These are phyloP conservation scores for Myiozetetes cayanensis DNA, from an alignment of 2,113 vertebrate species.

Conservation along the genomic window DNA sequence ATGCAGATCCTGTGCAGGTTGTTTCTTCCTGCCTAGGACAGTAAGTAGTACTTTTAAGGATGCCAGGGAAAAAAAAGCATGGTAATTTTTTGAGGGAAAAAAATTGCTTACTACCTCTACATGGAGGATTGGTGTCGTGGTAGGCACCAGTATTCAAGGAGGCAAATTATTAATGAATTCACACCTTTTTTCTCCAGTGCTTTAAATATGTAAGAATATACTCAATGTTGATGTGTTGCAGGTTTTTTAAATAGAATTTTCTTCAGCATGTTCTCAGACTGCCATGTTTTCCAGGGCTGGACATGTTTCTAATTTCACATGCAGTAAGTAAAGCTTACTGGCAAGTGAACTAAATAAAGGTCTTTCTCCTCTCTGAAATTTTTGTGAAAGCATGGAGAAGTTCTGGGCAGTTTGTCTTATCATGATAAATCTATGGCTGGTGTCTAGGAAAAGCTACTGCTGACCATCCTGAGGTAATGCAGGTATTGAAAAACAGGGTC, in stretches of 20 bases:
- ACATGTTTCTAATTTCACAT: not conserved
- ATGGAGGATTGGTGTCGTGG: not conserved
- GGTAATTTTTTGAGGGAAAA: not conserved
- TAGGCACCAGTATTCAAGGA: not conserved
- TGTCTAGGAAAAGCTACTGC: not conserved
- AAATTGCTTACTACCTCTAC: not conserved
- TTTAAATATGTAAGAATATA: not conserved
- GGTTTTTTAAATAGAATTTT: not conserved
- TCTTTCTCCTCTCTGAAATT: not conserved
- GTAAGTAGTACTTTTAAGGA: not conserved
- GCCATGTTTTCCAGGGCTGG: not conserved
- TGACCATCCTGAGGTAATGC: not conserved
- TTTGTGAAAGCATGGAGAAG: not conserved
- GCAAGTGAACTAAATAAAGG: not conserved
- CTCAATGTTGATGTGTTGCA: not conserved
- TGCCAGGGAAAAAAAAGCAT: not conserved
- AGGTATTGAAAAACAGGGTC: not conserved
- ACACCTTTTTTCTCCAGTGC: not conserved
- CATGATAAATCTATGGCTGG: not conserved
- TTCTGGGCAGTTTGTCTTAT: not conserved
- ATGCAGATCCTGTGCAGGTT: not conserved
- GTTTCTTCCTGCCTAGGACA: not conserved
- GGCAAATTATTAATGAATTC: not conserved
- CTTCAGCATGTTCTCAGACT: not conserved
- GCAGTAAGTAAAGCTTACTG: not conserved